Base-by-base conservation (phyloP, 2,888 invertebrate genomes). In the Chrysina gloriosa region DNA sequence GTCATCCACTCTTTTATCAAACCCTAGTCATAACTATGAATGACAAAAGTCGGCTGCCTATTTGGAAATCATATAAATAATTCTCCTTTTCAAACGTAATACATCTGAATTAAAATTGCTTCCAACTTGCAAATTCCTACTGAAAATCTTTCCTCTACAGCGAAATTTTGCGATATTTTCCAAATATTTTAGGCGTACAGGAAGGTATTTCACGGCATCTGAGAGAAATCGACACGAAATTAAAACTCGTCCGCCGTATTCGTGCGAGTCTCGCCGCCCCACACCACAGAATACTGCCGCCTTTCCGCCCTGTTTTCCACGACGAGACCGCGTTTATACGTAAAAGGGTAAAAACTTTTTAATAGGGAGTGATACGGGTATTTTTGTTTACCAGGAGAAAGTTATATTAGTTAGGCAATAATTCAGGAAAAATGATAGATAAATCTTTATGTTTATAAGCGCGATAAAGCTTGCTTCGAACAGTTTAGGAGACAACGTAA, bases 381-480 rank as follows among this genome's bases (percentile, higher is more conserved):
- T 69, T 65, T 61, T 65, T 65, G 69, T 69, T 69, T 69, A 65
- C 61, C 61, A 7, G 29, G 65, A 54, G 61, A 69, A 69, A 69
- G 50, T 69, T 61, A 36, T 48, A 69, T 68, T 65, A 69, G 65
- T 68, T 68, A 34, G 65, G 69, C 52, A 69, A 69, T 69, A 69
- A 69, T 65, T 69, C 69, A 69, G 45, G 64, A 65, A 64, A 65
- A 68, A 65, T 58, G 39, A 61, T 27, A 52, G 61, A 69, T 69
- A 69, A 69, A 69, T 65, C 69, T 69, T 69, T 69, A 69, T 69
- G 65, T 69, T 69, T 69, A 69, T 69, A 65, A 52, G 47, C 65
- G 58, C 31, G 69, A 65, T 69, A 69, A 69, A 69, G 65, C 66
- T 58, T 25, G 47, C 25, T 45, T 66, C 36, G 29, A 27, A 16